Conservation (phyloP, 2,797 vertebrate species). For the Cygnus olor region DNA sequence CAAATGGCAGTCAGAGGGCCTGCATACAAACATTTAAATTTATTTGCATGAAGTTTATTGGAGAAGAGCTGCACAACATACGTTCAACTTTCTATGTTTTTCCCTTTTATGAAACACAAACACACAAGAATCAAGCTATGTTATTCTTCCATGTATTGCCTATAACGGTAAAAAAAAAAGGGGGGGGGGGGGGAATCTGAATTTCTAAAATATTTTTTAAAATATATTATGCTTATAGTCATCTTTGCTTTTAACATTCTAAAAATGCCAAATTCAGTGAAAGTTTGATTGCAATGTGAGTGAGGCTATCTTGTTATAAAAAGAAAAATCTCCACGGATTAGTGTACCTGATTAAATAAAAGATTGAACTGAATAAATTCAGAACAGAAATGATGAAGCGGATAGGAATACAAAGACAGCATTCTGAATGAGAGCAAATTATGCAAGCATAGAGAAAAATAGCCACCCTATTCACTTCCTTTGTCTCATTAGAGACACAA, state of each 20-base stretch:
- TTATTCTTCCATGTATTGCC: not conserved
- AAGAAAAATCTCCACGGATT: not conserved
- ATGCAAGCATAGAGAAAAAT: not conserved
- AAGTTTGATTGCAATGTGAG: not conserved
- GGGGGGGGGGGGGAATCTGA: not conserved
- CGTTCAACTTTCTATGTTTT: not conserved
- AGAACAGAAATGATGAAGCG: not conserved
- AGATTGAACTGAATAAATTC: not conserved
- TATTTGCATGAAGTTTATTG: not conserved
- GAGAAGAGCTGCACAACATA: not conserved
- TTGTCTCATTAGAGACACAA: not conserved
- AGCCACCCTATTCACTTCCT: not conserved
- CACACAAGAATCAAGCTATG: not conserved
- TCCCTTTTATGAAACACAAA: slow-evolving; percentile 14
- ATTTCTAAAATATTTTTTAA: not conserved
- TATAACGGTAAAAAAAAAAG: not conserved
- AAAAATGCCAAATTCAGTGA: not conserved
- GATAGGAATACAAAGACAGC: not conserved
- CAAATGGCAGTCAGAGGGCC: slow-evolving; percentile 27
- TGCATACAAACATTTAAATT: slow-evolving; percentile 48
- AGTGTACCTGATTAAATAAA: not conserved
- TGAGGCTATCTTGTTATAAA: not conserved
- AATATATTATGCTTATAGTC: not conserved
- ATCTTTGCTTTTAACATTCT: not conserved
- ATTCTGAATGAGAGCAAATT: not conserved